Conservation (phyloP, 2,113 vertebrate species). For the Sphyrna mokarran region DNA sequence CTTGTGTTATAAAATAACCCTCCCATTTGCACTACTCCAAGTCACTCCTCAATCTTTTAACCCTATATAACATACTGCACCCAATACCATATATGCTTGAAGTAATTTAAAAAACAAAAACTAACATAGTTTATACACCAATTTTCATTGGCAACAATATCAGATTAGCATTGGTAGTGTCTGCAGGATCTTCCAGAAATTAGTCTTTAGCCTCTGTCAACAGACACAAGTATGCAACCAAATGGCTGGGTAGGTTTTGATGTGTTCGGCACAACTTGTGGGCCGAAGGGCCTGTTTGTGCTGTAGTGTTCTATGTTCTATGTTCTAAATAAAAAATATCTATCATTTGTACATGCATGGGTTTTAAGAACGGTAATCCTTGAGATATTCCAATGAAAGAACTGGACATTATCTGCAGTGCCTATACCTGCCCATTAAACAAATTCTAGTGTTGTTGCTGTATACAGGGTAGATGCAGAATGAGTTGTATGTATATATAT, state of each 20-base stretch:
- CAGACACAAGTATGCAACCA: not conserved
- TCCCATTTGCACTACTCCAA: not conserved
- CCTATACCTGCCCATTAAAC: too few species aligned
- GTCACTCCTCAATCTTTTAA: not conserved
- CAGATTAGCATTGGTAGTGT: not conserved
- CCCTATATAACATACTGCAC: not conserved
- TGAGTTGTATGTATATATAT: not conserved
- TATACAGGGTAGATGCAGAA: too few species aligned
- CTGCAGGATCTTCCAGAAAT: not conserved
- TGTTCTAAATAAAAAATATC: not conserved
- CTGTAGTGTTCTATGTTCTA: too few species aligned
- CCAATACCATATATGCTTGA: not conserved
- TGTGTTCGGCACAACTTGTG: too few species aligned
- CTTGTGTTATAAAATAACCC: not conserved
- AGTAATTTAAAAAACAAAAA: constrained; percentile 10
- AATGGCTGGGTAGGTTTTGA: too few species aligned
- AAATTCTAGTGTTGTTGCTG: too few species aligned
- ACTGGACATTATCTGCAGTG: not conserved
- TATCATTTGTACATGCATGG: not conserved
- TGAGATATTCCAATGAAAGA: not conserved
- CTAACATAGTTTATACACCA: not conserved
- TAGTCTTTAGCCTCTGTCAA: not conserved
- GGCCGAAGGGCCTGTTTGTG: too few species aligned
- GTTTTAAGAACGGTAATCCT: not conserved
- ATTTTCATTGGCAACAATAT: not conserved